phyloP scores from a whole-genome alignment of 1,140 invertebrate genomes.

The Calliopsis andreniformis region DNA sequence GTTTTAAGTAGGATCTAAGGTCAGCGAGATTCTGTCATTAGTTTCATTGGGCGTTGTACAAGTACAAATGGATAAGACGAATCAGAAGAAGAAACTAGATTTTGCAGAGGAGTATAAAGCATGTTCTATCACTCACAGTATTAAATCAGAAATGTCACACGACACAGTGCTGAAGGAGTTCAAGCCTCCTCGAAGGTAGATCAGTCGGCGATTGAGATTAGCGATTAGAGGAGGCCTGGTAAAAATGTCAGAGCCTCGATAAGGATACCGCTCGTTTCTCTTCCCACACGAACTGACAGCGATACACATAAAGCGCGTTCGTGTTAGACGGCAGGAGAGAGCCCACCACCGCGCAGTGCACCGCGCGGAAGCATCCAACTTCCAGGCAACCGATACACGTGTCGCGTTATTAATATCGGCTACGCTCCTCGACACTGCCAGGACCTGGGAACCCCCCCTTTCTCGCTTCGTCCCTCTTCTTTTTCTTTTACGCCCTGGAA shows the following conservation, averaged over 20 bases:
- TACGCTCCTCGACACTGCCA: conserved; percentile 45
- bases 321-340: conserved; percentile 48
- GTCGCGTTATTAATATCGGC: conserved; percentile 73
- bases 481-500: conserved; percentile 58
- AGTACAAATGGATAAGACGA: too few relatives aligned
- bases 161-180: neutral
- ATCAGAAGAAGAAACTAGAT: too few relatives aligned
- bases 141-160: neutral
- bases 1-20: too few relatives aligned
- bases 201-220: conserved; percentile 36
- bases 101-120: too few relatives aligned
- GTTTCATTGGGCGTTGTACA: too few relatives aligned
- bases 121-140: too few relatives aligned
- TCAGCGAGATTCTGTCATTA: too few relatives aligned
- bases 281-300: conserved; percentile 13
- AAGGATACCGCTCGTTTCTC: conserved; percentile 43
- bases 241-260: conserved; percentile 28
- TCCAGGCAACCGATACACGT: conserved; percentile 64
- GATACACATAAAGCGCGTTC: conserved; percentile 50
- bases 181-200: neutral
- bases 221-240: conserved; percentile 29
- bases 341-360: neutral
- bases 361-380: conserved; percentile 58
- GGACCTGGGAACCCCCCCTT: conserved; percentile 8
- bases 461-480: neutral